Evolutionary conservation across 2,113 vertebrate genomes (phyloP).

Genomic region (Morphnarchus princeps): DNA sequence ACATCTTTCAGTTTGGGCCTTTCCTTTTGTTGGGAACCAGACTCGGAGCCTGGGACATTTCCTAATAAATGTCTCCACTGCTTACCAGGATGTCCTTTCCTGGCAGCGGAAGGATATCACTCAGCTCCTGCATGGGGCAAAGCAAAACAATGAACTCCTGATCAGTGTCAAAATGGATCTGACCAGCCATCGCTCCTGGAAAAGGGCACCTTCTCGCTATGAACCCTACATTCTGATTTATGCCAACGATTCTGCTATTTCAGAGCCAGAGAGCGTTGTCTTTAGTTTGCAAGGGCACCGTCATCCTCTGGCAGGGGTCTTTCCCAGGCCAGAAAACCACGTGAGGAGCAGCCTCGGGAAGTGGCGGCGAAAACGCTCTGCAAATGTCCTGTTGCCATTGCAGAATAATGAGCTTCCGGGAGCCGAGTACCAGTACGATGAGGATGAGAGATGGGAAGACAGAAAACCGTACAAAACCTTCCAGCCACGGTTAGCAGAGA

Average conservation of each 20-base stretch:
- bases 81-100: conserved; percentile 69
- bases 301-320: conserved; percentile 37
- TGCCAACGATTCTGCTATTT: conserved; percentile 92
- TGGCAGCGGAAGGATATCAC: conserved; percentile 96
- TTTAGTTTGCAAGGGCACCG: conserved; percentile 78
- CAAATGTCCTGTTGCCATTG: conserved; percentile 77
- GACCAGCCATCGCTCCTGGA: conserved; percentile 59
- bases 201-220: conserved; percentile 64
- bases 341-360: conserved; percentile 14
- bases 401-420: conserved; percentile 95
- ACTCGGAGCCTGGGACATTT: conserved; percentile 77
- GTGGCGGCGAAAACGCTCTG: conserved; percentile 75
- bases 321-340: conserved; percentile 40
- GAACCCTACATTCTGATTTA: conserved; percentile 93
- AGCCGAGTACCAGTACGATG: conserved; percentile 80
- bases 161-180: conserved; percentile 81
- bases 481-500: conserved; percentile 77
- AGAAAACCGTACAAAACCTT: conserved; percentile 79
- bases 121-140: conserved; percentile 78
- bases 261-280: conserved; percentile 87
- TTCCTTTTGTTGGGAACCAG: conserved; percentile 69
- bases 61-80: conserved; percentile 74
- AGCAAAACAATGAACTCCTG: conserved; percentile 77
- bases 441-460: conserved; percentile 79
- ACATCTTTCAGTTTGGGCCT: conserved; percentile 82